Conservation (phyloP, 2,797 vertebrate species). For the Platyrinchus mystaceus region DNA sequence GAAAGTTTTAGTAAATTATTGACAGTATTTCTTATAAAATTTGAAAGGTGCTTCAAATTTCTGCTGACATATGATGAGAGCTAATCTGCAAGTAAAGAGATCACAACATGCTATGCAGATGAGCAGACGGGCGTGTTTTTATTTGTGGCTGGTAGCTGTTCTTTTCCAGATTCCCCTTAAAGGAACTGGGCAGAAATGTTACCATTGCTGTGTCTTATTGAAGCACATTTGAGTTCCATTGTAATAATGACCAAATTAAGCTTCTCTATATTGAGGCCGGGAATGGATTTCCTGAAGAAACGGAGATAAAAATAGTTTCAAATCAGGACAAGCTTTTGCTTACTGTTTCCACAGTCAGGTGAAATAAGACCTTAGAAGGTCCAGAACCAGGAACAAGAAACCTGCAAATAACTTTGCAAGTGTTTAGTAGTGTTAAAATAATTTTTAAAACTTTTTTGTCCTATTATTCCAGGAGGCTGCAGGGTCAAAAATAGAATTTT, state of each 20-base stretch:
- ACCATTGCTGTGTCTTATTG: neutral
- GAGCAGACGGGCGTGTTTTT: neutral
- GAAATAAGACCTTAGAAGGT: neutral
- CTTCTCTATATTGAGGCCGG: neutral
- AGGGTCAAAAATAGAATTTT: conserved; percentile 3
- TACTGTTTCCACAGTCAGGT: neutral
- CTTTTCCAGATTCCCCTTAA: neutral
- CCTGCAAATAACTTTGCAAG: neutral
- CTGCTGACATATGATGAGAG: neutral
- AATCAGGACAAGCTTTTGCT: neutral
- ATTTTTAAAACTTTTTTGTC: neutral
- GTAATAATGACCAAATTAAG: neutral
- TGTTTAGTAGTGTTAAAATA: neutral
- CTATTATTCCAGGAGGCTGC: neutral
- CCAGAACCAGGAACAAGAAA: neutral
- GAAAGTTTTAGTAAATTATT: neutral
- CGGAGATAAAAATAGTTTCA: neutral
- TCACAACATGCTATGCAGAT: neutral
- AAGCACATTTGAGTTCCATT: neutral
- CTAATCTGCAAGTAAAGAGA: neutral
- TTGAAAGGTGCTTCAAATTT: neutral
- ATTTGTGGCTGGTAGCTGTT: neutral
- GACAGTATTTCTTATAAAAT: neutral
- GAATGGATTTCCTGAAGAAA: neutral
- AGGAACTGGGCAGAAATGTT: neutral